Evolutionary conservation across 2,888 invertebrate species (phyloP).

Genomic region (Lapara coniferarum): DNA sequence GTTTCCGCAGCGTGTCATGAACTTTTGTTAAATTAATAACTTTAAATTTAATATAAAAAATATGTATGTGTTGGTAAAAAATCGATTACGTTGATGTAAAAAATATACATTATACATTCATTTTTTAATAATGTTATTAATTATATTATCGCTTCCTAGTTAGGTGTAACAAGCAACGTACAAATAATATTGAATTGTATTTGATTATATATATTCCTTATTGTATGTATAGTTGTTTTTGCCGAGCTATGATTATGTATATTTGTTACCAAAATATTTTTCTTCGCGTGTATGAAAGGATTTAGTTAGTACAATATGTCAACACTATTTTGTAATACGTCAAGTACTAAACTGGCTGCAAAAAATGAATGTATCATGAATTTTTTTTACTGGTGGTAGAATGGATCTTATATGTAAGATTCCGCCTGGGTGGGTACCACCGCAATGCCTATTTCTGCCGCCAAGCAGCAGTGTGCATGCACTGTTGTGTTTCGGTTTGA

Average conservation of each 20-base stretch:
- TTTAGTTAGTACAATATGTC: not conserved
- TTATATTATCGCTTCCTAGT: slow-evolving; percentile 8
- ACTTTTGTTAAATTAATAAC: slow-evolving; percentile 7
- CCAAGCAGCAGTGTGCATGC: too few relatives aligned
- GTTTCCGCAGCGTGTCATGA: slow-evolving; percentile 7
- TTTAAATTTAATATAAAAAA: slow-evolving; percentile 7
- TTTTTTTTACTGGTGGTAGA: too few relatives aligned
- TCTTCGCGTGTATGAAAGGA: not conserved
- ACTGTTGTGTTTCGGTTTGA: too few relatives aligned
- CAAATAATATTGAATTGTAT: not conserved
- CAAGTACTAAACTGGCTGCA: not conserved
- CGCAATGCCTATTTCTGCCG: too few relatives aligned
- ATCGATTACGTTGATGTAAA: not conserved
- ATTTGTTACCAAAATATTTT: not conserved
- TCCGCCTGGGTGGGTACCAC: too few relatives aligned
- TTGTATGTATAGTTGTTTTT: not conserved
- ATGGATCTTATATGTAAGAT: too few relatives aligned
- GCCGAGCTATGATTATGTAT: not conserved
- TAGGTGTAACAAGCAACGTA: not conserved
- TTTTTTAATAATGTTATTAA: not conserved
- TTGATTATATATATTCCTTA: not conserved
- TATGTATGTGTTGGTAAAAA: not conserved
- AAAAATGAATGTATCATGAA: not conserved
- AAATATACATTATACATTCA: not conserved
- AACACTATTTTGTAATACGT: not conserved